phyloP scores from a whole-genome alignment of 2,888 invertebrate species.

The Stenodema calcarata region DNA sequence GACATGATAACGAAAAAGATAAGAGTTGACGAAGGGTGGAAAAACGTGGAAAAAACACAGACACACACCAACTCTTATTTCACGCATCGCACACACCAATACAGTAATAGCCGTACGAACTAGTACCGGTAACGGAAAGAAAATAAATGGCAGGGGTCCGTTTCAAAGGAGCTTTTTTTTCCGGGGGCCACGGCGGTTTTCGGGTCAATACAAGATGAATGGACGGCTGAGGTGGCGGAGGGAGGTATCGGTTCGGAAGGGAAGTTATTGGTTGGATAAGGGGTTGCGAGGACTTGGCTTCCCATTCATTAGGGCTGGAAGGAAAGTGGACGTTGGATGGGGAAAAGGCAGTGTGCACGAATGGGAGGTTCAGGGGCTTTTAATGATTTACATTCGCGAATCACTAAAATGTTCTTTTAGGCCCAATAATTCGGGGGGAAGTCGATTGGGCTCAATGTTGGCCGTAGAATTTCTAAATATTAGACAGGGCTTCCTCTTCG shows the following conservation, averaged over 20 bases:
- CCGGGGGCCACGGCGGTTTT: background rate
- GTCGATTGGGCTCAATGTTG: too few relatives aligned
- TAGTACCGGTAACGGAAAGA: constrained; percentile 12
- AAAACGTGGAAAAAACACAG: background rate
- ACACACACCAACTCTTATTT: background rate
- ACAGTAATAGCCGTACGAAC: background rate
- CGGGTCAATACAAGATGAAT: constrained; percentile 26
- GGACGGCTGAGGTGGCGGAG: background rate
- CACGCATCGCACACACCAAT: background rate
- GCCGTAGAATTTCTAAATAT: too few relatives aligned
- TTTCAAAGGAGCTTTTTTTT: constrained; percentile 9
- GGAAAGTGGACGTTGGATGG: background rate
- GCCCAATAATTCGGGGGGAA: too few relatives aligned
- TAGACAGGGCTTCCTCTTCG: too few relatives aligned
- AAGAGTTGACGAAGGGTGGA: background rate
- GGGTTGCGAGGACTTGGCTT: background rate
- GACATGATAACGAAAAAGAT: background rate
- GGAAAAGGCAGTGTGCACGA: background rate
- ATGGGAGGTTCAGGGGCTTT: too few relatives aligned
- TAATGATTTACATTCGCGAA: too few relatives aligned
- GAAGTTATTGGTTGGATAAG: background rate
- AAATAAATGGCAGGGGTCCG: constrained; percentile 3
- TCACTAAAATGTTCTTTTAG: too few relatives aligned
- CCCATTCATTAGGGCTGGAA: background rate
- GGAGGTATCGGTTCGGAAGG: background rate